Conservation (phyloP, 1,140 invertebrate species). For the Diorhabda carinulata region DNA sequence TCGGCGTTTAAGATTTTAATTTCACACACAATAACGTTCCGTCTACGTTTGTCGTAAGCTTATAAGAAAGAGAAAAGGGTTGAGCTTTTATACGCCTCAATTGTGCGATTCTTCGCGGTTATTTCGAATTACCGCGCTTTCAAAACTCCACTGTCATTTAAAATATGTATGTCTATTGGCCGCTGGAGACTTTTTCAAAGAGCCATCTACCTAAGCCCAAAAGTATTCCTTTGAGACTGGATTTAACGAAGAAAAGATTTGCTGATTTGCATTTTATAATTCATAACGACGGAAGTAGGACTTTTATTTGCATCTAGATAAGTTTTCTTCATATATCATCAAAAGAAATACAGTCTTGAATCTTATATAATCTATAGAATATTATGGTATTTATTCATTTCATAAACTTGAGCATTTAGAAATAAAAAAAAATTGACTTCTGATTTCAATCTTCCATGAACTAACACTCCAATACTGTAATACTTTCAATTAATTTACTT, state of each 20-base stretch:
- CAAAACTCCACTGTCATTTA: slow-evolving; percentile 31
- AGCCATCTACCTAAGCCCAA: slow-evolving; percentile 20
- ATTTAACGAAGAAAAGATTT: slow-evolving; percentile 26
- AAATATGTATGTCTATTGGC: slow-evolving; percentile 37
- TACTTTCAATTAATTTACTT: too few species aligned
- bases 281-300: slow-evolving; percentile 18
- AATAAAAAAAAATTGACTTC: too few species aligned
- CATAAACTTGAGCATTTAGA: too few species aligned
- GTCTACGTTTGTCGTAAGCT: slow-evolving; percentile 6
- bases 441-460: too few species aligned
- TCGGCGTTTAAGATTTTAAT: slow-evolving; percentile 40
- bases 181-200: slow-evolving; percentile 27
- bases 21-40: slow-evolving; percentile 45
- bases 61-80: slow-evolving; percentile 39
- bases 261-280: slow-evolving; percentile 32
- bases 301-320: too few species aligned
- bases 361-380: too few species aligned
- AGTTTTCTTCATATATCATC: too few species aligned
- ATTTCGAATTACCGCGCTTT: slow-evolving; percentile 43
- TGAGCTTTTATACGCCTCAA: slow-evolving; percentile 37
- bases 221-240: slow-evolving; percentile 9
- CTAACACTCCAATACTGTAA: too few species aligned
- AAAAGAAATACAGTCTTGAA: too few species aligned
- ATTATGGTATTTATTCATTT: too few species aligned
- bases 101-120: slow-evolving; percentile 37